Evolutionary conservation across 2,888 invertebrate genomes (phyloP).

Genomic region (Morpho deidamia): DNA sequence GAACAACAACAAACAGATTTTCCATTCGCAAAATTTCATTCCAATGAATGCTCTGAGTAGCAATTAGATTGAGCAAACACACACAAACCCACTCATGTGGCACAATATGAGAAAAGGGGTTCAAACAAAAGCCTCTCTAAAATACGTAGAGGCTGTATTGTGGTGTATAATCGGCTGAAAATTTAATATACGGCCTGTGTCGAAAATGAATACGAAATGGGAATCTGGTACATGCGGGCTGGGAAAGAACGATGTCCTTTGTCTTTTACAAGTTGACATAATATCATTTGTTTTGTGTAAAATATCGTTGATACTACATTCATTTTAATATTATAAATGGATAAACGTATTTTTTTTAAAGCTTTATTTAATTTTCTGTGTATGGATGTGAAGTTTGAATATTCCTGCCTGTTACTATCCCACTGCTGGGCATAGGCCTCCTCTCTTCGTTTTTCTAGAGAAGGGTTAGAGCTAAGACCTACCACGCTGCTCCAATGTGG

Average conservation of each 20-base stretch:
- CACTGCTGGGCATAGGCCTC: too few relatives aligned
- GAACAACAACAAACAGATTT: not conserved
- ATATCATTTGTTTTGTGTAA: too few relatives aligned
- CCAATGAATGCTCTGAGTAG: constrained; percentile 67
- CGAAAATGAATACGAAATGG: constrained; percentile 18
- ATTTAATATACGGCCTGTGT: constrained; percentile 25
- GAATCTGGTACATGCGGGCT: constrained; percentile 1
- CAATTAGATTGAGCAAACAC: constrained; percentile 75
- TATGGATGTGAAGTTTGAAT: too few relatives aligned
- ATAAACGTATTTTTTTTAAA: too few relatives aligned
- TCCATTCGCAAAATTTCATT: constrained; percentile 50
- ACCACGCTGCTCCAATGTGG: too few relatives aligned
- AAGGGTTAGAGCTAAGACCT: too few relatives aligned
- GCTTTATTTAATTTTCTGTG: too few relatives aligned
- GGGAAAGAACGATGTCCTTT: not conserved
- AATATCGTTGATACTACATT: too few relatives aligned
- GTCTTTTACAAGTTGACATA: too few relatives aligned
- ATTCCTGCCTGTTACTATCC: too few relatives aligned
- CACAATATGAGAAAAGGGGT: constrained; percentile 70
- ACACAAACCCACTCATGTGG: constrained; percentile 56
- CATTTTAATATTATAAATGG: too few relatives aligned
- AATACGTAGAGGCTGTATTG: constrained; percentile 26
- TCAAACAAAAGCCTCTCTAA: constrained; percentile 54
- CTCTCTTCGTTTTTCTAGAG: too few relatives aligned
- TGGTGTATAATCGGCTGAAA: constrained; percentile 26